Base-by-base conservation (phyloP, 1,140 invertebrate genomes). In the Drosophila nigrodunni region DNA sequence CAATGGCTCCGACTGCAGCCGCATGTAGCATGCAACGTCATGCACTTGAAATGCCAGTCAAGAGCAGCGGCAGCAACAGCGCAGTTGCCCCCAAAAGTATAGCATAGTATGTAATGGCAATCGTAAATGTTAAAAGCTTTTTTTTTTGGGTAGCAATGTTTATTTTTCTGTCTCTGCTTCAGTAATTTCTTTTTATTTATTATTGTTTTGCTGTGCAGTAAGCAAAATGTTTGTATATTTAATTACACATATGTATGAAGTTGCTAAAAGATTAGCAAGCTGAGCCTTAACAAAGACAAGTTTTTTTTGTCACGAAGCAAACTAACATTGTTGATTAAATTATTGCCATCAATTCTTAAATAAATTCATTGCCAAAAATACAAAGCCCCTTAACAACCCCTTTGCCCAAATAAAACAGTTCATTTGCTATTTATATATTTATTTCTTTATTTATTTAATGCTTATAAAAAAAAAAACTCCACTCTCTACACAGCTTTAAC, bases 21-120 rank as follows among this genome's bases (percentile, higher is more conserved):
- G 49, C 57, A 30, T 67, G 50, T 46, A 47, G 47, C 54, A 50
- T 66, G 37, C 75, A 61, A 57, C 76, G 47, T 50, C 78, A 74
- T 87, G 83, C 80, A 88, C 83, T 87, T 87, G 83, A 87, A 87
- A 88, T 88, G 66, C 80, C 74, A 87, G 83, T 82, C 83, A 87
- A 88, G 83, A 87, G 83, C 77, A 88, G 77, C 61, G 21, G 64
- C 73, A 50, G 62, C 60, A 59, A 30, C 52, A 49, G 64, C 70
- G 55, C 70, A 59, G 39, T 37, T 41, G 37, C 69, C 73, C 49
- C 43, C 6, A 30, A 59, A 74, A 74, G 69, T 74, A 54, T 62
- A 59, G 41, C 34, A 39, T 37, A 44, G 25, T 30, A 9, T 30
- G 49, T 25, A 47, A 18, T 47, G 44, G 46, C 46, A 64, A 50